Conservation (phyloP, 2,888 invertebrate species). For the Drosophila nr. fundita region DNA sequence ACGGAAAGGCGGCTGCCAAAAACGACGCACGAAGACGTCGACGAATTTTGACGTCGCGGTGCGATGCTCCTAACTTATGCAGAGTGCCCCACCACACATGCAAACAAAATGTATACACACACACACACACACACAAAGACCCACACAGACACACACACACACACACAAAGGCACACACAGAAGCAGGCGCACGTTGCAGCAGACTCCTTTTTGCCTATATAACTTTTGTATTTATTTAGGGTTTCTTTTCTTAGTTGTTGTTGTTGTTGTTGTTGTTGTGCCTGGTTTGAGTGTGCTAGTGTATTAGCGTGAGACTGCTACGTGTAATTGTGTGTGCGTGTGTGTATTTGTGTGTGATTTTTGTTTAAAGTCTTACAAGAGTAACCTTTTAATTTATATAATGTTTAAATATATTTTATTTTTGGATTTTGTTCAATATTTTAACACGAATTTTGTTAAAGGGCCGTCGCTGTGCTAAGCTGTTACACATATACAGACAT, state of each 20-base stretch:
- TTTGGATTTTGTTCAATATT: conserved; percentile 14
- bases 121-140: conserved; percentile 25
- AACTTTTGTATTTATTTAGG: conserved; percentile 65
- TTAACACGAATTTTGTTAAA: conserved; percentile 17
- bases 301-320: conserved; percentile 11
- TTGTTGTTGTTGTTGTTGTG: conserved; percentile 14
- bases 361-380: not conserved
- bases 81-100: conserved; percentile 59
- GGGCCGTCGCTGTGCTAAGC: conserved; percentile 22
- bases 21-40: conserved; percentile 53
- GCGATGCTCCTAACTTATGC: conserved; percentile 58
- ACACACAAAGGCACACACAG: conserved; percentile 12
- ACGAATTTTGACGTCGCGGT: conserved; percentile 44
- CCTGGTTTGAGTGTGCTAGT: conserved; percentile 9
- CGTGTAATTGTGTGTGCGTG: conserved; percentile 7
- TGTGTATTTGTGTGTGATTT: not conserved
- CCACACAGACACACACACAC: conserved; percentile 9
- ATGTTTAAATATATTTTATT: conserved; percentile 7
- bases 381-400: conserved; percentile 7
- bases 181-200: conserved; percentile 55
- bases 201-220: conserved; percentile 56
- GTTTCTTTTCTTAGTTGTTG: conserved; percentile 30
- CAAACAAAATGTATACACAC: conserved; percentile 40
- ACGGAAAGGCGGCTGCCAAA: conserved; percentile 52
- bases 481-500: conserved; percentile 31